A percentile compares a stretch with the other conserved stretches of the same genome.
Evolutionary conservation across 2,888 invertebrate genomes (phyloP).

Genomic region (Diarsia dahlii): DNA sequence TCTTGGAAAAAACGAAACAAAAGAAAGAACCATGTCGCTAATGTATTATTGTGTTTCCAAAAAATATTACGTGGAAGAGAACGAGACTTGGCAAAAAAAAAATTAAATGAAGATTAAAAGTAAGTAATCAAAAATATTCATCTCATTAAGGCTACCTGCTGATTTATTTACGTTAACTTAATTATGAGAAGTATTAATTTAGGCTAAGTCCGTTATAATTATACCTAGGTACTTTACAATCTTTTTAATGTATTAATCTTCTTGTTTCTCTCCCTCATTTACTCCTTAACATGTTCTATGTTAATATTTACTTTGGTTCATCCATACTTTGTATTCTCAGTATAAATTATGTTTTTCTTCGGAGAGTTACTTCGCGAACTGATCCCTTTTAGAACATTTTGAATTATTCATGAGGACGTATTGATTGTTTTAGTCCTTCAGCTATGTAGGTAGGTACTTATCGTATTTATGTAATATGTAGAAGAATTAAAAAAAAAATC

Average conservation of each 20-base stretch:
- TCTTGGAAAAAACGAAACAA: no score
- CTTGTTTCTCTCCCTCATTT: constrained; percentile 2
- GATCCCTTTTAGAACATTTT: constrained; percentile 57
- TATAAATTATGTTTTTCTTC: constrained; percentile 57
- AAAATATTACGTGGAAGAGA: not conserved
- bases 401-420: constrained; percentile 59
- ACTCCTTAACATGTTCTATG: constrained; percentile 18
- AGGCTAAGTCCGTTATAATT: constrained; percentile 16
- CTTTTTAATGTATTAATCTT: constrained; percentile 31
- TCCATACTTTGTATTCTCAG: constrained; percentile 50
- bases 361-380: constrained; percentile 47
- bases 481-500: not conserved
- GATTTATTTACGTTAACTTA: constrained; percentile 45
- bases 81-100: not conserved
- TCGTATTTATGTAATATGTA: not conserved
- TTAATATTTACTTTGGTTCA: constrained; percentile 30
- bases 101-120: constrained; percentile 13
- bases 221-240: constrained; percentile 12
- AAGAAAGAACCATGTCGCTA: not conserved
- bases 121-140: constrained; percentile 28
- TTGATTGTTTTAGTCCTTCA: constrained; percentile 53
- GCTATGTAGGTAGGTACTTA: constrained; percentile 12
- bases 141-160: constrained; percentile 20
- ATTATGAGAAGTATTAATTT: constrained; percentile 11
- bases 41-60: not conserved